phyloP scores from a whole-genome alignment of 2,797 vertebrate species.

The Labeo calbasu region DNA sequence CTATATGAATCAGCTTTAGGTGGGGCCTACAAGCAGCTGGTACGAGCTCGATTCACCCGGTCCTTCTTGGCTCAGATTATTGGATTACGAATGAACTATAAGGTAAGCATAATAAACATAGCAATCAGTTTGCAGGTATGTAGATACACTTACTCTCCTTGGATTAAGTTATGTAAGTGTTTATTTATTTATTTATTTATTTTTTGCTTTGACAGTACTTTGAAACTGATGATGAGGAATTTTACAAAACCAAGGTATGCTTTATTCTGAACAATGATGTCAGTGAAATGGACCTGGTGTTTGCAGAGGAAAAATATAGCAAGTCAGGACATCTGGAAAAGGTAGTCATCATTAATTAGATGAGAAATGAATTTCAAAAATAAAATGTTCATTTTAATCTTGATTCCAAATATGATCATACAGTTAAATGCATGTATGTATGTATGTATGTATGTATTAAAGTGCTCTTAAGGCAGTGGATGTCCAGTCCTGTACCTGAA shows the following conservation, averaged over 20 bases:
- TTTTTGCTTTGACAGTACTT: conserved; percentile 85
- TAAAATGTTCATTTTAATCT: not conserved
- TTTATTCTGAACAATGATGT: conserved; percentile 98
- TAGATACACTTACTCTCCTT: not conserved
- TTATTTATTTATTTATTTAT: not conserved
- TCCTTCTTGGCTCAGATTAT: conserved; percentile 99
- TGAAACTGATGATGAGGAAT: conserved; percentile 97
- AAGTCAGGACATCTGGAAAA: conserved; percentile 96
- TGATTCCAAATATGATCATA: not conserved
- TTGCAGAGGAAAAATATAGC: conserved; percentile 98
- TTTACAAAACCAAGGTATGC: conserved; percentile 99
- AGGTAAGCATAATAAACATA: conserved; percentile 64
- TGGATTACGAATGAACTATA: conserved; percentile 98
- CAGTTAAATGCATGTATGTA: not conserved
- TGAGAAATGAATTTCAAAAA: not conserved
- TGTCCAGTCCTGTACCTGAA: conserved; percentile 1
- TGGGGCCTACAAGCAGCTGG: conserved; percentile 94
- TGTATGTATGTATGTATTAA: not conserved
- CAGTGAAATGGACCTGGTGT: conserved; percentile 97
- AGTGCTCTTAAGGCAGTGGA: not conserved
- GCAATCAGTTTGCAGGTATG: not conserved
- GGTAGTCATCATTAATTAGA: conserved; percentile 75
- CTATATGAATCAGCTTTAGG: conserved; percentile 96
- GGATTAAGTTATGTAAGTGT: not conserved
- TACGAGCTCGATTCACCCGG: conserved; percentile 94